phyloP scores from a whole-genome alignment of 2,113 vertebrate genomes.

The Pheucticus melanocephalus region DNA sequence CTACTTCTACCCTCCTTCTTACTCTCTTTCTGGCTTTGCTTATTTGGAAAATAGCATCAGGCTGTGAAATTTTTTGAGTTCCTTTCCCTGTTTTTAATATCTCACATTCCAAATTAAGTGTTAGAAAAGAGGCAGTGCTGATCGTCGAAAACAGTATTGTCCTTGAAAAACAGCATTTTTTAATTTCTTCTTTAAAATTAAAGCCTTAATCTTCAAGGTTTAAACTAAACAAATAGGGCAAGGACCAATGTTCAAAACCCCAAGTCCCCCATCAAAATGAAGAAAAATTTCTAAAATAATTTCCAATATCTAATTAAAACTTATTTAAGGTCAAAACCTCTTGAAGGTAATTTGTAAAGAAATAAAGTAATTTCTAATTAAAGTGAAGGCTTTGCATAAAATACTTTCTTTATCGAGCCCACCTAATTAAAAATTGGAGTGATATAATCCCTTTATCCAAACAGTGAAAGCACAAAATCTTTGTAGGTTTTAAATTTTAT shows the following conservation, averaged over 20 bases:
- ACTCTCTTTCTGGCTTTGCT: neutral
- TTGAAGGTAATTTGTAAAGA: neutral
- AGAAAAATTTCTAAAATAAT: neutral
- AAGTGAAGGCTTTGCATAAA: neutral
- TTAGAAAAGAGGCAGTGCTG: neutral
- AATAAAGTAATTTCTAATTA: neutral
- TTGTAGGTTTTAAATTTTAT: neutral
- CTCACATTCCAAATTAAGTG: neutral
- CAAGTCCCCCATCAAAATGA: neutral
- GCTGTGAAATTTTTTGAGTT: neutral
- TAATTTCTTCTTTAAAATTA: neutral
- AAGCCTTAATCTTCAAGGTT: neutral
- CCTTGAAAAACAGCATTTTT: neutral
- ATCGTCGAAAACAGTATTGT: neutral
- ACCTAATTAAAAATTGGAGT: neutral
- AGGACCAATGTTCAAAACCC: neutral
- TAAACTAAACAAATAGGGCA: neutral
- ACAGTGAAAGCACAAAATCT: neutral
- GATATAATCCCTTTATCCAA: neutral
- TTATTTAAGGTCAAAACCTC: neutral
- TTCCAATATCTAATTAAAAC: neutral
- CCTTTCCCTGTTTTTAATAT: neutral
- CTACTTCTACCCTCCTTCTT: neutral
- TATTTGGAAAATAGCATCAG: neutral
- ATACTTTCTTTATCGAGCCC: neutral